phyloP scores from a whole-genome alignment of 2,888 invertebrate species.

The Lacanobia wlatinum region DNA sequence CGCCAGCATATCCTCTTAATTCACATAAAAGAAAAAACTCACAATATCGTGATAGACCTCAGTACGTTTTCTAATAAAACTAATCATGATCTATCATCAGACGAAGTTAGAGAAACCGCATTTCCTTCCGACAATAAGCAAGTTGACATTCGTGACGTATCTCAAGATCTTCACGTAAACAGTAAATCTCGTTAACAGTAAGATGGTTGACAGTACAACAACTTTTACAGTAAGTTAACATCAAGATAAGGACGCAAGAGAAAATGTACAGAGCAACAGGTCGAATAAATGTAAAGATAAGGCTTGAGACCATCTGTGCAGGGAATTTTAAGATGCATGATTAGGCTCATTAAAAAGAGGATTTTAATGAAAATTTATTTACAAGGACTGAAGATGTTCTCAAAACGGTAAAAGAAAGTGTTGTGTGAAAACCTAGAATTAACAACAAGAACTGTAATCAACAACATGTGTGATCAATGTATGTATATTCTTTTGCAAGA shows the following conservation, averaged over 20 bases:
- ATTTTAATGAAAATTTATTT: slow-evolving; percentile 14
- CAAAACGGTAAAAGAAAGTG: not conserved
- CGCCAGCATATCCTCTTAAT: no score
- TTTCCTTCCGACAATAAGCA: not conserved
- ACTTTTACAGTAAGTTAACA: slow-evolving; percentile 19
- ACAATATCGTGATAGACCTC: not conserved
- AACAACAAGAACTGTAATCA: not conserved
- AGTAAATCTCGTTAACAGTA: slow-evolving; percentile 2
- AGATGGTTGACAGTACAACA: slow-evolving; percentile 14
- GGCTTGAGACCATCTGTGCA: not conserved
- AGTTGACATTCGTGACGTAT: slow-evolving; percentile 13
- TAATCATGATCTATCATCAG: not conserved
- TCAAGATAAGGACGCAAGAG: slow-evolving; percentile 40
- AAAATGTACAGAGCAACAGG: slow-evolving; percentile 15
- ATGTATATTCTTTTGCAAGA: not conserved
- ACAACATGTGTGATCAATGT: not conserved
- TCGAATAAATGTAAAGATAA: slow-evolving; percentile 28
- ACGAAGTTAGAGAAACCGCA: not conserved
- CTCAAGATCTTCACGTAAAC: slow-evolving; percentile 14
- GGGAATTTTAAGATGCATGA: slow-evolving; percentile 7
- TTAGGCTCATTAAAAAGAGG: not conserved
- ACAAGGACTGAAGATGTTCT: not conserved
- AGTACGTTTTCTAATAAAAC: not conserved
- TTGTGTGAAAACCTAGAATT: not conserved
- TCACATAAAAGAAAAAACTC: not conserved